Percentiles rank a stretch among this genome's conserved stretches.
Evolutionary conservation across 1,140 invertebrate genomes (phyloP).

Genomic region (Drosophila tristis): DNA sequence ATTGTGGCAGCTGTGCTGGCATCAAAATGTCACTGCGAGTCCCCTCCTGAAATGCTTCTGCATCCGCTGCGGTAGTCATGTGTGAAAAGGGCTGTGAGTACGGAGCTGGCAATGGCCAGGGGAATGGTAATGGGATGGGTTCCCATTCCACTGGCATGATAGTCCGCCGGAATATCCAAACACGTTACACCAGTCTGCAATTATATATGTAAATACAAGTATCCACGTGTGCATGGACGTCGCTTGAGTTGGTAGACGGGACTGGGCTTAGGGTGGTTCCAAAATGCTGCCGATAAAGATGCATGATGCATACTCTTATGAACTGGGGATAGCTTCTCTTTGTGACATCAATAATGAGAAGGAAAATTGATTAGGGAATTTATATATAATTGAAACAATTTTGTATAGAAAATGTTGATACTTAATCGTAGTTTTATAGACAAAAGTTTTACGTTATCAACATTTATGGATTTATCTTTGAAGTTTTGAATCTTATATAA

Average conservation of each 20-base stretch:
- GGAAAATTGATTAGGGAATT: too few relatives aligned
- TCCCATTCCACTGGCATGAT: neutral
- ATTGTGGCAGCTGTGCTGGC: conserved; percentile 60
- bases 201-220: conserved; percentile 67
- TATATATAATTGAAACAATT: too few relatives aligned
- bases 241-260: neutral
- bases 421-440: too few relatives aligned
- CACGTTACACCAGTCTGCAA: conserved; percentile 64
- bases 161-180: conserved; percentile 41
- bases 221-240: conserved; percentile 25
- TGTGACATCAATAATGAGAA: too few relatives aligned
- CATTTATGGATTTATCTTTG: too few relatives aligned
- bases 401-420: too few relatives aligned
- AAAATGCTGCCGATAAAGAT: neutral
- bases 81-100: conserved; percentile 30
- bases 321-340: too few relatives aligned
- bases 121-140: too few relatives aligned
- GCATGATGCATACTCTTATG: too few relatives aligned
- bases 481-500: too few relatives aligned
- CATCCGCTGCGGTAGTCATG: conserved; percentile 55
- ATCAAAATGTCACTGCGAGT: conserved; percentile 67
- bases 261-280: neutral
- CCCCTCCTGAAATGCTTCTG: conserved; percentile 43
- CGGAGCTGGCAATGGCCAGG: neutral
- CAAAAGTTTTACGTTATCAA: too few relatives aligned